Base-by-base conservation (phyloP, 37 sponge, comb jelly and placozoan genomes). In the Geodia barretti region DNA sequence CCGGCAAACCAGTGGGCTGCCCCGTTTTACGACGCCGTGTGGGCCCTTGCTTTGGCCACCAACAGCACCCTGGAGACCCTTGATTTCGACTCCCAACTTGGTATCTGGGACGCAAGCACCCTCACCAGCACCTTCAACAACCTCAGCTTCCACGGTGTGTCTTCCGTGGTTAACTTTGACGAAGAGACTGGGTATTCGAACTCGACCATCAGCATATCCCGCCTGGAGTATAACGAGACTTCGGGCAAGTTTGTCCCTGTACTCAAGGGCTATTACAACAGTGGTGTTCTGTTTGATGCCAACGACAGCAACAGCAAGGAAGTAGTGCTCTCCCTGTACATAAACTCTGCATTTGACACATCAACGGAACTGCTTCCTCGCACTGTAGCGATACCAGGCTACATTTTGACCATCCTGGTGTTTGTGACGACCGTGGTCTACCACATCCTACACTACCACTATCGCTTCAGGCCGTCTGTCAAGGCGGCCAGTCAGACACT, bases 401-500 rank as follows among this genome's bases (percentile, higher is more conserved):
- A 37, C 25, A 7, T 42, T 4, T 9, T 20, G 2, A 41, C 37
- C 3, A 23, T 41, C 2, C 23, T 42, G 4, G 58, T 20, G n/a
- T 42, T 73, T 5, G 58, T 42, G 4, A n/a, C 41, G 3, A 29
- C 31, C 2, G 3, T 73, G 3, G 5, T 24, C 8, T 20, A 42
- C 3, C 74, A 73, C 9, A 4, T 32, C 26, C 8, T 21, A 24
- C 11, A 19, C 28, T 29, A 42, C 5, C 26, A 25, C 5, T 30
- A 30, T 9, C 43, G 25, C 24, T 11, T 23, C 14, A 2, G 37
- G 5, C 30, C 25, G 23, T 20, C 30, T 30, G 19, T 73, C 25
- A 73, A 73, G n/a, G 47, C 74, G 2, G 41, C 26, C 58, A 73
- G 74, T 41, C 74, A 43, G 24, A 19, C 40, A 14, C 58, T 73